phyloP scores from a whole-genome alignment of 2,113 vertebrate species.

The Toxostoma redivivum region DNA sequence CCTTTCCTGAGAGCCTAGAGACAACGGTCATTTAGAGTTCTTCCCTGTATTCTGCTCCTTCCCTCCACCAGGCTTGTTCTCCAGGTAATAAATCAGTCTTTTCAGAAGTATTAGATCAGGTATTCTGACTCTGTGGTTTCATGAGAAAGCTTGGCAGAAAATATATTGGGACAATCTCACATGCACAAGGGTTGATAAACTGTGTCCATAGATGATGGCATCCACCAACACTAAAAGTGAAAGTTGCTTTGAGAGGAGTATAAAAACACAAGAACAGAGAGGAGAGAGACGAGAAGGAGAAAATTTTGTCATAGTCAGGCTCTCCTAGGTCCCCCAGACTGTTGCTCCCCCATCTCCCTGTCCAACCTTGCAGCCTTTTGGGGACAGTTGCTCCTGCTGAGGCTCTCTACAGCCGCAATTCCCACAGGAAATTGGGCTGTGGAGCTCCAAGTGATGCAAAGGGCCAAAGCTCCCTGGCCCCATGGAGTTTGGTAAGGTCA shows the following conservation, averaged over 20 bases:
- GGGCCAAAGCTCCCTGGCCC: background rate
- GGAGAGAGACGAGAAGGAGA: background rate
- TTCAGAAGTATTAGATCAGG: background rate
- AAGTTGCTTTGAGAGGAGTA: background rate
- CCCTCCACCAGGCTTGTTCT: background rate
- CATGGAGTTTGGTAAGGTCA: no score
- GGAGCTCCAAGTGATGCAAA: background rate
- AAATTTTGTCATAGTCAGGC: background rate
- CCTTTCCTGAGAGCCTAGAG: background rate
- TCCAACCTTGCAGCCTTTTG: background rate
- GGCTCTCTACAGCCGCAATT: background rate
- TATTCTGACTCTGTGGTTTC: background rate
- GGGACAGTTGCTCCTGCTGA: background rate
- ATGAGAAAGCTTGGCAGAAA: background rate
- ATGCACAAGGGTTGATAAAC: background rate
- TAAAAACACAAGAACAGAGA: background rate
- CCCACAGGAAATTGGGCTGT: background rate
- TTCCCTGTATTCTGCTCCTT: background rate
- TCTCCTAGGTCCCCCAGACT: fast-evolving
- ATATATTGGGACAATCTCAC: background rate
- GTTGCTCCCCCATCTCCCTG: background rate
- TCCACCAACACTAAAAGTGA: background rate
- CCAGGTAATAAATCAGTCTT: background rate
- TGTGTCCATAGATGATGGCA: fast-evolving
- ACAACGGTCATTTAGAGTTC: background rate